phyloP scores from a whole-genome alignment of 2,113 vertebrate species.

The Equus quagga region DNA sequence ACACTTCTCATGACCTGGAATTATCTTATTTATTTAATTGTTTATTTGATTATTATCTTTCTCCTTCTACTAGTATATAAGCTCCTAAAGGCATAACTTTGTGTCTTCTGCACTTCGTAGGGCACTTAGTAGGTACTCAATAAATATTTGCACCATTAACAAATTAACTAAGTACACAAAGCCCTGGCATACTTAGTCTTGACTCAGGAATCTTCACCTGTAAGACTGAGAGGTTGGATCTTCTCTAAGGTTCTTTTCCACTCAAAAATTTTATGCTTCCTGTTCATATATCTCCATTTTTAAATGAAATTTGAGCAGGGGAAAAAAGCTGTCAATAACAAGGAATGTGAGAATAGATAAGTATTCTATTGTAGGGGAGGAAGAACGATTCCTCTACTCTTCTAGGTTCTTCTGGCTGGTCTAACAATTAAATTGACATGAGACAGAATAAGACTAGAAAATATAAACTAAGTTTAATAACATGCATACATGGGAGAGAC shows the following conservation, averaged over 20 bases:
- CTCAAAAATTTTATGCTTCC: constrained; percentile 12
- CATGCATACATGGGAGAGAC: no score
- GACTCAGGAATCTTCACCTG: not conserved
- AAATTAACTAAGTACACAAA: constrained; percentile 11
- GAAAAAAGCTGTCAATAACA: not conserved
- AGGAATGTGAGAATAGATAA: not conserved
- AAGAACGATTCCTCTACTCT: no score
- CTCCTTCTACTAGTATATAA: not conserved
- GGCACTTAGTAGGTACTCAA: constrained; percentile 6
- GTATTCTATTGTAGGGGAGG: not conserved
- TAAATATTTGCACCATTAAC: not conserved
- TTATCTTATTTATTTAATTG: not conserved
- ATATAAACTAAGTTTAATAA: no score
- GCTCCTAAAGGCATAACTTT: not conserved
- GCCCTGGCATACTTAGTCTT: not conserved
- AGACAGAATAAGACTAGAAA: no score
- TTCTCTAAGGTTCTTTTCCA: constrained; percentile 22
- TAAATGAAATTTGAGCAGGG: not conserved
- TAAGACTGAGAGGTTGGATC: not conserved
- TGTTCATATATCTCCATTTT: not conserved
- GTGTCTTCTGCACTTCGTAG: not conserved
- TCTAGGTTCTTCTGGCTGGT: no score
- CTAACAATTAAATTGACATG: no score
- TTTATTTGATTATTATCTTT: constrained; percentile 19
- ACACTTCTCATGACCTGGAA: not conserved